Base-by-base conservation (phyloP, 1,140 invertebrate genomes). In the Pseudomyrmex dendroicus region DNA sequence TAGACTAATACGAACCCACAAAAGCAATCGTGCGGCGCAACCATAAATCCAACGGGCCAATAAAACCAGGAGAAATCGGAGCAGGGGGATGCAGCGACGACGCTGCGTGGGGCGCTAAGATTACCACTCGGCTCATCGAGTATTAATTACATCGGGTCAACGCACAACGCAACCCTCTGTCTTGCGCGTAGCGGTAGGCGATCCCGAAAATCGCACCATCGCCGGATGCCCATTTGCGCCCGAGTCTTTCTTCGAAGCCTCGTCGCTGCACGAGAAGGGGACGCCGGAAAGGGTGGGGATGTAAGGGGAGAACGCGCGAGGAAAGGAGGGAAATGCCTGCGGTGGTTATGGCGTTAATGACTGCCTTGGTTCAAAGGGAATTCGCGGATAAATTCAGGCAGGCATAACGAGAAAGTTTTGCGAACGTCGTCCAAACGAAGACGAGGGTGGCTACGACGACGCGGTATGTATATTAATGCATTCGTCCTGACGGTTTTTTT, bases 301-400 rank as follows among this genome's bases (percentile, higher is more conserved):
- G 57, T 61, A 62, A 78, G 52, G 17, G 86, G 86, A 63, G 82
- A 73, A 63, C 84, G 76, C 82, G 66, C 84, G 35, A 59, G 56
- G 35, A 12, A 52, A 52, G 50, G 50, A 52, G 13, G 13, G 50
- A 52, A 70, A 78, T 84, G 82, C 83, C 78, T 57, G 67, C 50
- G 83, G 85, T 90, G 84, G 82, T 89, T 91, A 85, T 83, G 74
- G 59, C 84, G 78, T 87, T 91, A 91, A 91, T 90, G 90, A 90
- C 87, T 84, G 83, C 17, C 85, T 35, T 85, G 72, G 74, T 77
- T 87, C 84, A 91, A 91, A 88, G 86, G 80, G 89, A 90, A 89
- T 86, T 90, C 76, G 83, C 57, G 86, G 84, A 89, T 90, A 87
- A 89, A 89, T 89, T 89, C 82, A 83, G 77, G 57, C 83, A 73